Percentiles rank a stretch among this genome's conserved stretches.
phyloP scores from a whole-genome alignment of 2,888 invertebrate genomes.

The Hyppa rectilinea region DNA sequence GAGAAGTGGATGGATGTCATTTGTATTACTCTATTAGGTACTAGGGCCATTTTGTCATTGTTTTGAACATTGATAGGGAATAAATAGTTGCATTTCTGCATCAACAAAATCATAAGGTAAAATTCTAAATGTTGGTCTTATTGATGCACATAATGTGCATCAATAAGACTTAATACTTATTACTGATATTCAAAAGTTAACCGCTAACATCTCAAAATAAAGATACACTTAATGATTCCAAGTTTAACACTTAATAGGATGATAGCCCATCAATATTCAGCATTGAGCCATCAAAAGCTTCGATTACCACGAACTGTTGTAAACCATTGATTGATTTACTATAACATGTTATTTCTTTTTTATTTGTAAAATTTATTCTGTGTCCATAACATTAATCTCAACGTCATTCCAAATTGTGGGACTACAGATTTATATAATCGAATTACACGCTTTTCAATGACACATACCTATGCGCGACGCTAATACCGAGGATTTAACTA shows the following conservation, averaged over 20 bases:
- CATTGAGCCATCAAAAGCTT: conserved; percentile 49
- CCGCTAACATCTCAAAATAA: conserved; percentile 9
- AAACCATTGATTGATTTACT: conserved; percentile 61
- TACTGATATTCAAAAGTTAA: not conserved
- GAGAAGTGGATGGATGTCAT: not conserved
- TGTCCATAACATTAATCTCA: conserved; percentile 63
- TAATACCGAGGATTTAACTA: conserved; percentile 74
- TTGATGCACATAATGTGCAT: not conserved
- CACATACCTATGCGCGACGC: conserved; percentile 63
- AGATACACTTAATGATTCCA: conserved; percentile 4
- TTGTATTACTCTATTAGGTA: not conserved
- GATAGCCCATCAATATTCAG: conserved; percentile 41
- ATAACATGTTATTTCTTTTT: conserved; percentile 40
- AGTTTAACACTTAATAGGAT: conserved; percentile 32
- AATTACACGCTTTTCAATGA: conserved; percentile 68
- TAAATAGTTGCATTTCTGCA: not conserved
- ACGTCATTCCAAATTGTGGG: conserved; percentile 58
- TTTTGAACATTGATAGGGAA: not conserved
- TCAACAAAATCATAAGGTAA: not conserved
- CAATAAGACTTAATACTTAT: too few relatives aligned
- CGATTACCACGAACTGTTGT: conserved; percentile 45
- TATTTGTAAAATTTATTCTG: conserved; percentile 54
- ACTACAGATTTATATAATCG: conserved; percentile 66
- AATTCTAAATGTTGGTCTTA: not conserved
- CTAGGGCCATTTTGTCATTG: not conserved